Conservation (phyloP, 2,888 invertebrate species). For the Rugalucina vietnamica region DNA sequence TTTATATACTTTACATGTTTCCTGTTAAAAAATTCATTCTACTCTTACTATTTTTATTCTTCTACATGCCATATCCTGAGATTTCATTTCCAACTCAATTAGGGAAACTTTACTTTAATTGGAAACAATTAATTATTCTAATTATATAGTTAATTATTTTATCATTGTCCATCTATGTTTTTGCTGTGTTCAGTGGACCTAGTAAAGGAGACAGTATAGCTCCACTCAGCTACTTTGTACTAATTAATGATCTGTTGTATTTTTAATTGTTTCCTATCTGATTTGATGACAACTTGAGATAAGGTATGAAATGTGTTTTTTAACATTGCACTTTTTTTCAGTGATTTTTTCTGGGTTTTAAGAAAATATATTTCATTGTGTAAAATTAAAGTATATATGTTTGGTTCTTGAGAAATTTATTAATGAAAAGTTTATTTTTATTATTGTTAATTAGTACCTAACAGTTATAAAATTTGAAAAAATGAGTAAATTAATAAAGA, state of each 20-base stretch:
- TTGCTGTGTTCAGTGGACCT: not conserved
- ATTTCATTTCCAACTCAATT: not conserved
- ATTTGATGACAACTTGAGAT: not conserved
- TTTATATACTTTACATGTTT: not conserved
- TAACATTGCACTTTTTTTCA: not conserved
- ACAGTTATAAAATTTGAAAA: not conserved
- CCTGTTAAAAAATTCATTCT: not conserved
- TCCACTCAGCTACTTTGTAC: not conserved
- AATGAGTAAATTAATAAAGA: not conserved
- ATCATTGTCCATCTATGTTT: not conserved
- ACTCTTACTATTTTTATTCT: not conserved
- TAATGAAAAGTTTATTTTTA: no score
- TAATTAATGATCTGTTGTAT: not conserved
- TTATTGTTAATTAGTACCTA: no score
- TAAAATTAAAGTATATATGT: not conserved
- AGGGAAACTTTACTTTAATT: not conserved
- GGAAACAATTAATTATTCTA: not conserved
- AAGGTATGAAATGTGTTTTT: not conserved
- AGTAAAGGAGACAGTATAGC: not conserved
- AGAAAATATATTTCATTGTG: not conserved
- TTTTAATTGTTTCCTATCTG: not conserved
- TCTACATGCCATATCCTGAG: not conserved
- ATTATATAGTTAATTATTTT: slow-evolving; percentile 1
- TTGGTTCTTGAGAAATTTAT: no score
- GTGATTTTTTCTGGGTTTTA: not conserved